Evolutionary conservation across 1,140 invertebrate genomes (phyloP).

Genomic region (Cherax destructor): DNA sequence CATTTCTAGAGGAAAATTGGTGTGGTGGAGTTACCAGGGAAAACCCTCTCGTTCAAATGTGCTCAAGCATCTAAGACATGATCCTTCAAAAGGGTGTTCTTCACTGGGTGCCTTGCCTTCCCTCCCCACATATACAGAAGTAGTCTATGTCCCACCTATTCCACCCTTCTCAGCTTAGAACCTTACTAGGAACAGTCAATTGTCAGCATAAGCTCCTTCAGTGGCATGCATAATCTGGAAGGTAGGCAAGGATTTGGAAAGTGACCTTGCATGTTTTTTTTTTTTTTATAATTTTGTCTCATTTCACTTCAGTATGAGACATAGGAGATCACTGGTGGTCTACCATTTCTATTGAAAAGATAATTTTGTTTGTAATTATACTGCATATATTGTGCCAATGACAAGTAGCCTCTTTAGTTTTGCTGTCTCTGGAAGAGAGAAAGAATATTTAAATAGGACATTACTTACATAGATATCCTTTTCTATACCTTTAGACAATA

Average conservation of each 20-base stretch:
- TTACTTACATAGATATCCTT: too few relatives aligned
- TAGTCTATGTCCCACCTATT: conserved; percentile 34
- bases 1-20: conserved; percentile 55
- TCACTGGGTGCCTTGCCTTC: not conserved
- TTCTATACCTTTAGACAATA: too few relatives aligned
- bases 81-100: conserved; percentile 10
- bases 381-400: not conserved
- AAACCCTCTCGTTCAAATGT: conserved; percentile 55
- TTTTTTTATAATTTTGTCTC: conserved; percentile 3
- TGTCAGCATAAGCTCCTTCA: conserved; percentile 25
- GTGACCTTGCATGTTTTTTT: conserved; percentile 9
- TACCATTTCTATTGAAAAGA: not conserved
- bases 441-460: not conserved
- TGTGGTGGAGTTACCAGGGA: conserved; percentile 57
- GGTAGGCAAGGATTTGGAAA: conserved; percentile 33
- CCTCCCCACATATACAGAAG: conserved; percentile 29
- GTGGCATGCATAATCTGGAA: conserved; percentile 8
- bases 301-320: not conserved
- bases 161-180: conserved; percentile 32
- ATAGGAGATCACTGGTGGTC: not conserved
- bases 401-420: not conserved
- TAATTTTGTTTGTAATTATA: not conserved
- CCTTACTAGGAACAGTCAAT: conserved; percentile 32
- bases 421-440: not conserved
- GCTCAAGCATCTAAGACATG: conserved; percentile 32